phyloP scores from a whole-genome alignment of 2,888 invertebrate species.

The Pterostichus madidus region DNA sequence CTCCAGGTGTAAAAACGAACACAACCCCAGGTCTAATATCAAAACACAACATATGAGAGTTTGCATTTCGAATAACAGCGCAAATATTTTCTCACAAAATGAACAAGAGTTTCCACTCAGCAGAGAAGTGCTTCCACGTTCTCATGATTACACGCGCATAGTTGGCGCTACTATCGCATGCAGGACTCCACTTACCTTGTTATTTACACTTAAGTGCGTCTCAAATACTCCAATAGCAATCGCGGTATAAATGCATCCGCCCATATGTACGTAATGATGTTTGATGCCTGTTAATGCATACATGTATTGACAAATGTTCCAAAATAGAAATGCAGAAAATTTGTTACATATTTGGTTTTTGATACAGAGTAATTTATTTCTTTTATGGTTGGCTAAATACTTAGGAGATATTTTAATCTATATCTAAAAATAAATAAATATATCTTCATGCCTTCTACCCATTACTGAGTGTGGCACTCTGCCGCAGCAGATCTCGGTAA shows the following conservation, averaged over 20 bases:
- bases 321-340: too few relatives aligned
- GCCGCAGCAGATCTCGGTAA: too few relatives aligned
- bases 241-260: neutral
- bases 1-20: slow-evolving; percentile 47
- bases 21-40: slow-evolving; percentile 13
- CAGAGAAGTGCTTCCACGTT: slow-evolving; percentile 19
- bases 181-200: slow-evolving; percentile 48
- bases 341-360: too few relatives aligned
- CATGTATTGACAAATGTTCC: too few relatives aligned
- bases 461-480: too few relatives aligned
- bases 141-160: slow-evolving; percentile 49
- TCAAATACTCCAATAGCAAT: slow-evolving; percentile 41
- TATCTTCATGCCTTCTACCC: too few relatives aligned
- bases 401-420: too few relatives aligned
- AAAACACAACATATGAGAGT: slow-evolving; percentile 45
- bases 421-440: too few relatives aligned
- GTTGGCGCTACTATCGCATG: slow-evolving; percentile 23
- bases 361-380: too few relatives aligned
- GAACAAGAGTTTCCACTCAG: slow-evolving; percentile 58
- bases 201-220: slow-evolving; percentile 54
- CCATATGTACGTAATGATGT: slow-evolving; percentile 23
- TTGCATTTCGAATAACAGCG: slow-evolving; percentile 59
- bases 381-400: too few relatives aligned
- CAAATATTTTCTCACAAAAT: slow-evolving; percentile 59
- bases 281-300: neutral